Evolutionary conservation across 2,797 vertebrate species (phyloP), one percentile per base, ranked within the genome.

Genomic region (Lepus townsendii): DNA sequence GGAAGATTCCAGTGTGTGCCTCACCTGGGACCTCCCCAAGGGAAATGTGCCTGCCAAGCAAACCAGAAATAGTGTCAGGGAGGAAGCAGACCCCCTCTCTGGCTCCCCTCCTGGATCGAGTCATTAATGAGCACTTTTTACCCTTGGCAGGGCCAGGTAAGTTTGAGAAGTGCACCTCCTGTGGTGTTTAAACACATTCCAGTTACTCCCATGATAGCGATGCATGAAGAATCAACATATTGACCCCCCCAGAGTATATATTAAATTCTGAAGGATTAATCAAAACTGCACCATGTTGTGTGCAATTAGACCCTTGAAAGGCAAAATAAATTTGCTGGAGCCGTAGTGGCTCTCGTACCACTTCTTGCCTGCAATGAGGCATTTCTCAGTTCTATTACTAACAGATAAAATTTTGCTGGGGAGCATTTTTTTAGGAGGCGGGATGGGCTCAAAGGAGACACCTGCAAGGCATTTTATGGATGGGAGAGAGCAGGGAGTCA

Each of bases 231-330:
- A 96, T 97, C 93, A 94, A 93, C 96, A 65, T 97, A 97, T 97
- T 0, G 17, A 97, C 95, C 85, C 96, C 95, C 95, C 96, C 93
- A 77, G 92, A 97, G 95, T 30, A 0, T 97, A 77, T 96, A 96
- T 94, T 91, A 96, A 96, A 97, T 98, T 98, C 94, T 95, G 92
- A 98, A 97, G 90, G 88, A 97, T 97, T 96, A 96, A 5, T 97
- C n/a, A 92, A 98, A 97, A 96, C 77, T 96, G 95, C 96, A 96
- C 96, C 96, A 97, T 96, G 97, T 97, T 97, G 97, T 96, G 97
- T 97, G 97, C 97, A 97, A 97, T 97, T 97, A 97, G 97, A 96
- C 96, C 92, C 96, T 97, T 97, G 97, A 97, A 97, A 97, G 93
- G 95, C 88, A 96, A 95, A 97, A 96, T 98, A 97, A 97, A 97